Evolutionary conservation across 2,797 vertebrate genomes (phyloP).

Genomic region (Heteromormyrus szaboi): DNA sequence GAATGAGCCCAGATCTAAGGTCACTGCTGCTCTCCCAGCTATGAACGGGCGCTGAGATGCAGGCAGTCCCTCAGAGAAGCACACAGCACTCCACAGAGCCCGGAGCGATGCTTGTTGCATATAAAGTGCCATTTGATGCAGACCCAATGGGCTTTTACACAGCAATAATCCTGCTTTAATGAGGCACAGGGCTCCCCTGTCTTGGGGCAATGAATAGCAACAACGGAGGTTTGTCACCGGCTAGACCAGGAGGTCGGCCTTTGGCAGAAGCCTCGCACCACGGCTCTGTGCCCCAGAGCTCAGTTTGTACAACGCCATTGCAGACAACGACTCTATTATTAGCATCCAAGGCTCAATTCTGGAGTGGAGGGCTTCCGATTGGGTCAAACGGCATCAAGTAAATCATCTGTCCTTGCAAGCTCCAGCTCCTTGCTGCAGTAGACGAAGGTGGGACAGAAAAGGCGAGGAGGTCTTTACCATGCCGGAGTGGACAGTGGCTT

Average conservation of each 20-base stretch:
- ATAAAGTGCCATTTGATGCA: constrained; percentile 50
- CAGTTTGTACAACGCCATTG: background rate
- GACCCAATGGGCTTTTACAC: constrained; percentile 26
- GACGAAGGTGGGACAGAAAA: too few species aligned
- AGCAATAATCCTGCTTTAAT: constrained; percentile 51
- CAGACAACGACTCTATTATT: background rate
- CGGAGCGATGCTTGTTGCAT: constrained; percentile 19
- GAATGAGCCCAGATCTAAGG: background rate
- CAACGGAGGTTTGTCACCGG: constrained; percentile 34
- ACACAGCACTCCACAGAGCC: constrained; percentile 6
- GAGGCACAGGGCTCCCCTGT: constrained; percentile 46
- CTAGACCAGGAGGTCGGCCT: constrained; percentile 23
- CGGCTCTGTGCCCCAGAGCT: background rate
- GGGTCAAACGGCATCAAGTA: background rate
- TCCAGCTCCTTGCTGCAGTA: background rate
- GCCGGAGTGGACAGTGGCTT: constrained; percentile 93
- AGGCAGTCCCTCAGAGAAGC: background rate
- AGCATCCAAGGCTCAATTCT: background rate
- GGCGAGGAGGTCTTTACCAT: constrained; percentile 67
- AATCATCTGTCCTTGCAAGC: background rate
- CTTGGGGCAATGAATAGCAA: constrained; percentile 25
- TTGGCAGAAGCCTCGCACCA: constrained; percentile 22
- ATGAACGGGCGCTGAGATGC: constrained; percentile 1
- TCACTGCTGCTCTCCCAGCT: constrained; percentile 2
- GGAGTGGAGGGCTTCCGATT: background rate